A percentile compares a stretch with the other conserved stretches of the same genome.
phyloP scores from a whole-genome alignment of 2,888 invertebrate species.

The Cataglyphis cursor region DNA sequence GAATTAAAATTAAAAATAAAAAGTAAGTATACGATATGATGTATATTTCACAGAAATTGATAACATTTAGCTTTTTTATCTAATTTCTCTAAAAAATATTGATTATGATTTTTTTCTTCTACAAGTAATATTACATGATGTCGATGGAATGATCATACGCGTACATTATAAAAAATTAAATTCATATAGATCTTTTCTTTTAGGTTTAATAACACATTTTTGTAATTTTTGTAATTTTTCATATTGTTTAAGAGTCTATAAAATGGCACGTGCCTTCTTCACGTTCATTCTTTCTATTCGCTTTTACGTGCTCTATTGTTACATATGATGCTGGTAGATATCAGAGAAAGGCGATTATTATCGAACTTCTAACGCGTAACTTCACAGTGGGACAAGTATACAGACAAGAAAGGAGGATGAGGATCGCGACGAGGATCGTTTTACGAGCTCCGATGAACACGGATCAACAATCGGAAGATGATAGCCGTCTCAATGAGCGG shows the following conservation, averaged over 20 bases:
- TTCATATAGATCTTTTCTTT: neutral
- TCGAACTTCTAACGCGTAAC: neutral
- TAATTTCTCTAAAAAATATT: neutral
- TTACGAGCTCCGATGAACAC: constrained; percentile 76
- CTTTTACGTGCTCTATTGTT: neutral
- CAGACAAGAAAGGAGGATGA: constrained; percentile 28
- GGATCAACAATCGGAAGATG: constrained; percentile 78
- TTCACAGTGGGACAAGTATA: constrained; percentile 2
- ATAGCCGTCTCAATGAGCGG: constrained; percentile 76
- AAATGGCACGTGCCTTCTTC: neutral
- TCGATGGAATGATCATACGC: neutral
- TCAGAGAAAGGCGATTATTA: neutral
- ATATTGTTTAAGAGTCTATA: neutral
- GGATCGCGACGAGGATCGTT: constrained; percentile 61
- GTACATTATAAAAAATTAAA: neutral
- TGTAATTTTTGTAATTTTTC: neutral
- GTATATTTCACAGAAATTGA: neutral
- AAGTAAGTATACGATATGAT: neutral
- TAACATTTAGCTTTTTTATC: neutral
- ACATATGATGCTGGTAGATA: neutral
- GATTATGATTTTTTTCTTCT: neutral
- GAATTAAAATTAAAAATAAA: neutral
- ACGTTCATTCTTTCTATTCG: neutral
- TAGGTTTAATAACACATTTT: neutral
- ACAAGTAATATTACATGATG: neutral